A percentile compares a stretch with the other conserved stretches of the same genome.
These are phyloP conservation scores for Orius insidiosus DNA, from an alignment of 1,140 invertebrate genomes.

Conservation along the genomic window DNA sequence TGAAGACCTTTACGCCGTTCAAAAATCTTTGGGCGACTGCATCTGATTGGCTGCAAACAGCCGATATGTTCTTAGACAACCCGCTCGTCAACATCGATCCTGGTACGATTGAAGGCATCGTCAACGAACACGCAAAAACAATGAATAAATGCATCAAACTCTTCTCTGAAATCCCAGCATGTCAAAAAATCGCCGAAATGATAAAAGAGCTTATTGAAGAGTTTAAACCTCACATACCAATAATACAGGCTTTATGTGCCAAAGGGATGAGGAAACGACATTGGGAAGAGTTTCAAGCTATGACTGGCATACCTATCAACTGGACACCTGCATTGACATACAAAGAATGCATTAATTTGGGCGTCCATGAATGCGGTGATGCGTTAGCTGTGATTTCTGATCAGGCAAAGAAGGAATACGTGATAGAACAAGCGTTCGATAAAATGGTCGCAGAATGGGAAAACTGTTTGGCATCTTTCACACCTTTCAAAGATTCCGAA, in stretches of 20 bases:
- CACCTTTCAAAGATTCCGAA: conserved; percentile 48
- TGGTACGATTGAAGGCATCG: conserved; percentile 41
- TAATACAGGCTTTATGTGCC: conserved; percentile 52
- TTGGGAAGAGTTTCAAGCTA: conserved; percentile 41
- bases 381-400: conserved; percentile 46
- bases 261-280: conserved; percentile 61
- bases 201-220: conserved; percentile 46
- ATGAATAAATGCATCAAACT: conserved; percentile 43
- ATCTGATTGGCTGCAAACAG: conserved; percentile 49
- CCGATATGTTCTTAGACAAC: conserved; percentile 58
- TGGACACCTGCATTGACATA: conserved; percentile 45
- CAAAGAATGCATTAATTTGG: conserved; percentile 43
- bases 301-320: conserved; percentile 23
- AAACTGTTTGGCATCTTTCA: conserved; percentile 37
- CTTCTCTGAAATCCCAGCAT: conserved; percentile 47
- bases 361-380: conserved; percentile 38
- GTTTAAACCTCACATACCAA: conserved; percentile 47
- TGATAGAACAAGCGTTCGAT: conserved; percentile 47
- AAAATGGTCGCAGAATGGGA: conserved; percentile 45
- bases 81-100: conserved; percentile 49
- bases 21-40: conserved; percentile 58
- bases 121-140: conserved; percentile 49
- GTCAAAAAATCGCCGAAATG: conserved; percentile 39
- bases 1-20: conserved; percentile 63
- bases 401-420: conserved; percentile 52